Evolutionary conservation across 30 jellyfish, hydroid and myxozoan species (phyloP), one percentile per base, ranked within the genome.

Genomic region (Pelagia noctiluca): DNA sequence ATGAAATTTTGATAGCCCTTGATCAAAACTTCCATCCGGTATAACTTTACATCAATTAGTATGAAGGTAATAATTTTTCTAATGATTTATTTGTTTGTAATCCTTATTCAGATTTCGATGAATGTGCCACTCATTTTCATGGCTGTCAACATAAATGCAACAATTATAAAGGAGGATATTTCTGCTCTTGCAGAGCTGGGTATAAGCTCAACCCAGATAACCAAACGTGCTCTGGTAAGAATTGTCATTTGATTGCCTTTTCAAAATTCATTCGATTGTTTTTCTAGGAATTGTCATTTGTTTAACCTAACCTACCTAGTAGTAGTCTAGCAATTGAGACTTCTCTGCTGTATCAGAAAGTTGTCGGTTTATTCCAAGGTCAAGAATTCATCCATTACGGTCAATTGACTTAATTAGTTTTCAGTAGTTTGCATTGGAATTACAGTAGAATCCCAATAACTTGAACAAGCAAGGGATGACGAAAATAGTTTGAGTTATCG

Each of bases 151-250:
- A 82, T 16, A 23, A 10, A 49, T 82, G 92, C 42, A 82, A 82
- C 71, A 82, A 82, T 53, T 82, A 48, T 78, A 71, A 50, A 54
- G 92, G 92, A 2, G 86, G 92, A 2, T 82, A 23, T 78, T 82
- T 47, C 33, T 82, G 92, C 73, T 49, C 86, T 21, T 82, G 92
- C 32, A 38, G 69, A 13, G 47, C 16, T 53, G 92, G 92, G 23
- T 82, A 26, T 65, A 75, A 48, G 42, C 29, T 68, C 61, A 82
- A 82, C 18, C 28, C 38, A 1, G 92, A 82, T 73, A 82, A 69
- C 85, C 69, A 29, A 38, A 82, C 92, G 26, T 82, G 92, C 72
- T 24, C 79, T 28, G 92, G 92, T 82, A 79, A 0, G 69, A 24
- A 19, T 23, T 21, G 30, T 37, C 0, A n/a, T n/a, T n/a, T n/a